Base-by-base conservation (phyloP, 2,888 invertebrate genomes). In the Andrena chrysosceles region DNA sequence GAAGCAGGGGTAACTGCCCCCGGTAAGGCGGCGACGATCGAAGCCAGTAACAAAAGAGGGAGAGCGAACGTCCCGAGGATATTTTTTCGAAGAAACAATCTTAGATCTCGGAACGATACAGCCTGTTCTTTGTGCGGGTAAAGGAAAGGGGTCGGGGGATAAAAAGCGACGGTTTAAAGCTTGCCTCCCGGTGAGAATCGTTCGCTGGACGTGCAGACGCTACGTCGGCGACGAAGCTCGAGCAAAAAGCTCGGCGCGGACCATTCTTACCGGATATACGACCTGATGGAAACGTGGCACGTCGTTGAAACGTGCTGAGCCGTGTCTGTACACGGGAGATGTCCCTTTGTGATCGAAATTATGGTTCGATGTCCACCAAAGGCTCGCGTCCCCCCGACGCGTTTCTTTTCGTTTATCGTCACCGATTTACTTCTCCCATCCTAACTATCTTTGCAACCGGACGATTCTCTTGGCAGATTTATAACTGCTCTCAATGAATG, bases 81-180 rank as follows among this genome's bases (percentile, higher is more conserved):
- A 76, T 67, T 83, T 72, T 75, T 79, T 81, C 74, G 56, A 72
- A 76, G 80, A 69, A 78, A 76, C 77, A 77, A 87, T 87, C 78
- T 76, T 77, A 77, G 74, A 76, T 73, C 68, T 52, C 67, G 63
- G 71, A 83, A 79, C 85, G 85, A 87, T 85, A 77, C 66, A 74
- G 83, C 67, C 70, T 70, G 79, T 85, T 71, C 85, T 83, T 87
- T 74, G 83, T 71, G 60, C 63, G 67, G 70, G 64, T 69, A 80
- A 78, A 67, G 63, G 76, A 68, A 69, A 72, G 35, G 63, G 60
- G 29, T 2, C 16, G 56, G 16, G 29, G 68, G 72, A 77, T 87
- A 77, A 84, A 76, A 84, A 81, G 78, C 62, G 56, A 48, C 73
- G 85, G 76, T 87, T 87, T 87, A 84, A 87, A 87, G 81, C 87